Conservation (phyloP, 1,140 invertebrate species). For the Eciton burchellii region DNA sequence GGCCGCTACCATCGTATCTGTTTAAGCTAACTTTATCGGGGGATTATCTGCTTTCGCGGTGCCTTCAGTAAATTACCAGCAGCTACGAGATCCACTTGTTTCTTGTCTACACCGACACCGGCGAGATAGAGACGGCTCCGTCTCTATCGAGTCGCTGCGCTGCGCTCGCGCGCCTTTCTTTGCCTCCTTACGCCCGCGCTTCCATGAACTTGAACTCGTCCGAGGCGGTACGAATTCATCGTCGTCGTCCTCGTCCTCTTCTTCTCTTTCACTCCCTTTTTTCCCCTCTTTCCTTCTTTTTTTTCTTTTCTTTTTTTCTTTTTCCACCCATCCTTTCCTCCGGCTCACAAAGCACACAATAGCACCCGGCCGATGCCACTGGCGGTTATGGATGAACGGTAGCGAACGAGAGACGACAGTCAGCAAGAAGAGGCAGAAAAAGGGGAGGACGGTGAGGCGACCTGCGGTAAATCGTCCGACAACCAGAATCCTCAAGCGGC, state of each 20-base stretch:
- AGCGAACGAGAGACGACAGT: slow-evolving; percentile 76
- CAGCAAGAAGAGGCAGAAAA: slow-evolving; percentile 75
- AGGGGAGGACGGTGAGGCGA: slow-evolving; percentile 57
- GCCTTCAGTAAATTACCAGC: slow-evolving; percentile 56
- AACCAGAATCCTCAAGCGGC: slow-evolving; percentile 25
- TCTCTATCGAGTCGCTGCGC: slow-evolving; percentile 56
- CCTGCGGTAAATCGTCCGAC: slow-evolving; percentile 62
- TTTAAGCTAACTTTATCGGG: slow-evolving; percentile 59
- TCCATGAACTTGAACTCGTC: slow-evolving; percentile 77
- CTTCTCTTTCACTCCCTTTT: neutral
- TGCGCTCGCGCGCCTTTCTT: slow-evolving; percentile 47
- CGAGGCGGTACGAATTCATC: slow-evolving; percentile 62
- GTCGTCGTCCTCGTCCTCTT: slow-evolving; percentile 11
- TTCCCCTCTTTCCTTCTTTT: neutral
- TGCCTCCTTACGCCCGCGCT: slow-evolving; percentile 63
- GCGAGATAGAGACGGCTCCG: slow-evolving; percentile 43
- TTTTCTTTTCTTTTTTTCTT: neutral
- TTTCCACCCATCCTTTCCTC: slow-evolving; percentile 25
- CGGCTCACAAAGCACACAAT: slow-evolving; percentile 66
- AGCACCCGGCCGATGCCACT: slow-evolving; percentile 61
- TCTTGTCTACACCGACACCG: slow-evolving; percentile 53
- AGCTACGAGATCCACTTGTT: slow-evolving; percentile 70
- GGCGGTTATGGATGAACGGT: slow-evolving; percentile 82
- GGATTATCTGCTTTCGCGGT: slow-evolving; percentile 53
- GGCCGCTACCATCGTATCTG: slow-evolving; percentile 44